Base-by-base conservation (phyloP, 2,113 vertebrate genomes). In the Salvator merianae region DNA sequence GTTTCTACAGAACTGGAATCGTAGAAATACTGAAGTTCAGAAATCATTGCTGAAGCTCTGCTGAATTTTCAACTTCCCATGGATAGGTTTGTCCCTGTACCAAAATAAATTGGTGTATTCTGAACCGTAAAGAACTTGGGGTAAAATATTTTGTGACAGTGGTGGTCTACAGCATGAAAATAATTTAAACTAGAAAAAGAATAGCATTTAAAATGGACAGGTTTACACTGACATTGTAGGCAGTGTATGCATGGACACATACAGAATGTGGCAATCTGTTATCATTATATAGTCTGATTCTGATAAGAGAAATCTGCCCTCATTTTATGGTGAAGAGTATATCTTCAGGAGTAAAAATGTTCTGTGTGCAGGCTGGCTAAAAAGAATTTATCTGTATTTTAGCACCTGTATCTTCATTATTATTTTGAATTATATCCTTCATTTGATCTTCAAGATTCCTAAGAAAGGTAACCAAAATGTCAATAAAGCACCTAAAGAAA, bases 361-460 rank as follows among this genome's bases (percentile, higher is more conserved):
- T 70, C 26, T 88, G 88, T 87, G 40, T 28, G 63, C 10, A 16
- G 34, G 77, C 79, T 76, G 14, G 34, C 32, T 90, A 85, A 90
- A 88, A 12, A 85, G 77, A 4, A 28, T 30, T 69, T 86, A 81
- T 77, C 79, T 86, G 26, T 79, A 32, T 84, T 71, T 69, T 28
- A 65, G 1, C 28, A 40, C 3, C 22, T 88, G 89, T 71, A 77
- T 79, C 63, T 91, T 88, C 38, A 77, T 90, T 87, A 68, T 82
- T 75, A 84, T 12, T 69, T n/a, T 80, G 84, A 90, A 14, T 53
- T 78, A 77, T n/a, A 73, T 72, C 1, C 63, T 87, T 88, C 36
- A 79, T 84, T 86, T 86, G 55, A 84, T 81, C 69, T 90, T 88
- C 85, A 90, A 84, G 77, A 55, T 87, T 85, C 78, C 34, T 77